A percentile compares a stretch with the other conserved stretches of the same genome.
phyloP scores from a whole-genome alignment of 2,888 invertebrate species.

The Mythimna impura region DNA sequence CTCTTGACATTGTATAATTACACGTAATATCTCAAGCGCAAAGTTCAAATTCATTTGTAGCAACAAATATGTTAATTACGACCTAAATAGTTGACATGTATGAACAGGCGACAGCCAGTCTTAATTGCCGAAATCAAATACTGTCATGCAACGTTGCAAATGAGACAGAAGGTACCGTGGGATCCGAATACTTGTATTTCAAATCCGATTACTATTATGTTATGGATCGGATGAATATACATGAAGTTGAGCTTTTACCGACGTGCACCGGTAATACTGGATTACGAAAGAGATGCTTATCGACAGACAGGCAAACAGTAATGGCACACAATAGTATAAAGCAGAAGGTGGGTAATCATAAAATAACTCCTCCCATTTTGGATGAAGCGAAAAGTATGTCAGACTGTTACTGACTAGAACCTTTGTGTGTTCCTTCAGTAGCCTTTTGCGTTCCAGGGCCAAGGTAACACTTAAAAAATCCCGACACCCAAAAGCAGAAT shows the following conservation, averaged over 20 bases:
- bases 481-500: background rate
- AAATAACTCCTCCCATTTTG: background rate
- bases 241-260: conserved; percentile 62
- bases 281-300: conserved; percentile 62
- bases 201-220: conserved; percentile 64
- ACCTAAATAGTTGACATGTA: conserved; percentile 58
- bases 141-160: conserved; percentile 50
- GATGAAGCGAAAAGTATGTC: background rate
- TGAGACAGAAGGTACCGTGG: conserved; percentile 53
- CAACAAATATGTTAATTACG: conserved; percentile 58
- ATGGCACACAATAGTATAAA: conserved; percentile 7
- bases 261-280: conserved; percentile 48
- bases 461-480: background rate
- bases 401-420: background rate
- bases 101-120: conserved; percentile 49
- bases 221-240: conserved; percentile 68
- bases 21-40: conserved; percentile 41
- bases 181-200: conserved; percentile 56
- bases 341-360: conserved; percentile 17
- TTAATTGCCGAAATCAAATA: conserved; percentile 64
- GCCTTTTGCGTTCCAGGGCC: background rate
- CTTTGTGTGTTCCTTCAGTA: background rate
- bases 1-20: conserved; percentile 33
- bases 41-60: conserved; percentile 53
- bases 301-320: conserved; percentile 34